These are phyloP conservation scores for Aegithalos caudatus DNA, from an alignment of 2,113 vertebrate species.

Conservation along the genomic window DNA sequence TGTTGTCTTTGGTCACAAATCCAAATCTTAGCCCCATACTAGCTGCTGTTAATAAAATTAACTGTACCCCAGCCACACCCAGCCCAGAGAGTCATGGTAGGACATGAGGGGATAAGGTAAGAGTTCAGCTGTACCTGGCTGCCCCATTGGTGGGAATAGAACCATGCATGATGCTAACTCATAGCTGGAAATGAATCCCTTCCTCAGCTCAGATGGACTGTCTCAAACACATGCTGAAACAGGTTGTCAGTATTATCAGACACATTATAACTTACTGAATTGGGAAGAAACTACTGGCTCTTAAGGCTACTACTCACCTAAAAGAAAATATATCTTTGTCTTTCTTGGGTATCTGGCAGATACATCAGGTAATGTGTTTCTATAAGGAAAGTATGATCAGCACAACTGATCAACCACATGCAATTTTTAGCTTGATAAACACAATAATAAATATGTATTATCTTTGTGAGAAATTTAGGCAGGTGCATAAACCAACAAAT, in stretches of 20 bases:
- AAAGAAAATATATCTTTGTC: not conserved
- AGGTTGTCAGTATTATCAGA: not conserved
- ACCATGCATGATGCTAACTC: not conserved
- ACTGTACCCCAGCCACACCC: not conserved
- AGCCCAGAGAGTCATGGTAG: not conserved
- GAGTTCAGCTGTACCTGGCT: not conserved
- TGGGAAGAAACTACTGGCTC: not conserved
- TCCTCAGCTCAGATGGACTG: not conserved
- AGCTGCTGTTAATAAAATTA: not conserved
- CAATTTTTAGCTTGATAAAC: not conserved
- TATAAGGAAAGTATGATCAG: not conserved
- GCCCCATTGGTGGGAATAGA: not conserved
- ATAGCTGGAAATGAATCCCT: not conserved
- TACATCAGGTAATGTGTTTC: not conserved
- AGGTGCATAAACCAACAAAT: not conserved
- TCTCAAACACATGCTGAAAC: not conserved
- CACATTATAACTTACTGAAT: not conserved
- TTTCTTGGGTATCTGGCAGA: not conserved
- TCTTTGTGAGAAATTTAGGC: not conserved
- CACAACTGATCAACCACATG: not conserved
- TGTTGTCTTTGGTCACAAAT: not conserved
- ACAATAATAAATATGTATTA: not conserved
- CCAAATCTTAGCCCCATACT: not conserved
- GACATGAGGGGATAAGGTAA: not conserved
- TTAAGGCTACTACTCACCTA: not conserved